These are phyloP conservation scores for Eugnorisma glareosa DNA, from an alignment of 2,888 invertebrate species.

Conservation along the genomic window DNA sequence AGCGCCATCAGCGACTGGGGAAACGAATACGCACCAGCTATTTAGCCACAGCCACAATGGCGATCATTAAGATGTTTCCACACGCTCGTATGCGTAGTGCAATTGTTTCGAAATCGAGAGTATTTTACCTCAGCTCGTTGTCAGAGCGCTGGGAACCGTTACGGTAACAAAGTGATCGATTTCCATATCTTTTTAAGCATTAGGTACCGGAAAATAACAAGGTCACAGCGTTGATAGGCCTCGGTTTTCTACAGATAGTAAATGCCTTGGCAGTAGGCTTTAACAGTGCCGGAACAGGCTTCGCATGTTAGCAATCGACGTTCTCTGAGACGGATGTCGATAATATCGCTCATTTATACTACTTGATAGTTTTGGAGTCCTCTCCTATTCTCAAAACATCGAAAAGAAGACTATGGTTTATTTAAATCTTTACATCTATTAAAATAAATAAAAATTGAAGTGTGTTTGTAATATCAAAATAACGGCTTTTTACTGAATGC, in stretches of 20 bases:
- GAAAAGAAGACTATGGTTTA: background rate
- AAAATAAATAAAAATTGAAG: too few relatives aligned
- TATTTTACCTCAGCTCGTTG: constrained; percentile 71
- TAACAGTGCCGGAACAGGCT: constrained; percentile 16
- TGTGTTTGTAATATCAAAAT: too few relatives aligned
- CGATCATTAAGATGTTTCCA: constrained; percentile 87
- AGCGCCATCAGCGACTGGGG: constrained; percentile 81
- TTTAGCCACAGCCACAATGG: constrained; percentile 80
- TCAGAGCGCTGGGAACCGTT: constrained; percentile 66
- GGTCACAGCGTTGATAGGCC: constrained; percentile 40
- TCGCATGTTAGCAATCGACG: constrained; percentile 16
- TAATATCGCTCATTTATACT: constrained; percentile 18
- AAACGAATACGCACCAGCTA: constrained; percentile 82
- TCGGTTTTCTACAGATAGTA: constrained; percentile 36
- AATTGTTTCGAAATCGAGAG: constrained; percentile 89
- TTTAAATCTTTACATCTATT: too few relatives aligned
- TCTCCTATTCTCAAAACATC: background rate
- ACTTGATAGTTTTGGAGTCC: background rate
- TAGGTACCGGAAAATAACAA: constrained; percentile 58
- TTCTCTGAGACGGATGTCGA: constrained; percentile 21
- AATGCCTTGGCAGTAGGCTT: constrained; percentile 13
- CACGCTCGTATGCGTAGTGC: constrained; percentile 83
- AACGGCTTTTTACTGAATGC: too few relatives aligned
- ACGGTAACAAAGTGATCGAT: constrained; percentile 66
- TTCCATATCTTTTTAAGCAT: constrained; percentile 60